Evolutionary conservation across 2,113 vertebrate species (phyloP).

Genomic region (Gallinago paraguaiae): DNA sequence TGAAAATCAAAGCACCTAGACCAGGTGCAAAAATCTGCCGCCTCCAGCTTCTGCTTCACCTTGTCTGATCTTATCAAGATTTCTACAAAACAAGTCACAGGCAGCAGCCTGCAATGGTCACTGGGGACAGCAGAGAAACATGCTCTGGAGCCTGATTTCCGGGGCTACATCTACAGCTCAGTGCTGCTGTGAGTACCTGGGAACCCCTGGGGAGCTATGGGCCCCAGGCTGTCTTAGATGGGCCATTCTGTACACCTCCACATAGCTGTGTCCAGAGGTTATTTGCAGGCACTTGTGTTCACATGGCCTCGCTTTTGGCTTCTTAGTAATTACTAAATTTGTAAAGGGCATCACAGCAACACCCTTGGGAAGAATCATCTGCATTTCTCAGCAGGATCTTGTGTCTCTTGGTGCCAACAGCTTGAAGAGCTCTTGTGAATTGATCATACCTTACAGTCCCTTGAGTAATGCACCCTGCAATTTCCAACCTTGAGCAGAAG

Average conservation of each 20-base stretch:
- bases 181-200: not conserved
- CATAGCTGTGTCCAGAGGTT: not conserved
- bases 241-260: not conserved
- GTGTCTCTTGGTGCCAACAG: not conserved
- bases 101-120: not conserved
- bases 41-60: not conserved
- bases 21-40: not conserved
- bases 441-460: not conserved
- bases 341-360: not conserved
- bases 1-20: not conserved
- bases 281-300: not conserved
- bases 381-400: not conserved
- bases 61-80: not conserved
- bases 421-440: not conserved
- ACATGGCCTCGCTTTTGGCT: not conserved
- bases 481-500: not conserved
- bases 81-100: not conserved
- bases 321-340: not conserved
- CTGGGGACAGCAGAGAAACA: accelerated
- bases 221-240: not conserved
- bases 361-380: not conserved
- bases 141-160: not conserved
- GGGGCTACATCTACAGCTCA: not conserved
- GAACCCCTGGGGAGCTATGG: not conserved
- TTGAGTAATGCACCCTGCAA: not conserved